phyloP scores from a whole-genome alignment of 1,140 invertebrate species.

The Drosophila prosaltans region DNA sequence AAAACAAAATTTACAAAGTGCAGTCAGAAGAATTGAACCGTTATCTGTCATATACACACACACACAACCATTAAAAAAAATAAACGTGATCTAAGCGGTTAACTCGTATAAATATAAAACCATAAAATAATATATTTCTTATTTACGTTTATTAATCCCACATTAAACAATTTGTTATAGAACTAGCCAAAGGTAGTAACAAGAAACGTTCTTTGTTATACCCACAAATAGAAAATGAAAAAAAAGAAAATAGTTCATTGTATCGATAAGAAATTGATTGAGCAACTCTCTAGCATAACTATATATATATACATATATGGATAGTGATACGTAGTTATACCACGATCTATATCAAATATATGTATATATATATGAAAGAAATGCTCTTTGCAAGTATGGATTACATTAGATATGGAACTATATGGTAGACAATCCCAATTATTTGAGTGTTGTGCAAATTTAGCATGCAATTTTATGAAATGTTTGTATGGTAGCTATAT shows the following conservation, averaged over 20 bases:
- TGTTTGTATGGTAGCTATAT: too few species aligned
- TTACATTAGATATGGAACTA: too few species aligned
- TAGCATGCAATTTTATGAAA: too few species aligned
- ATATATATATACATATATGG: not conserved
- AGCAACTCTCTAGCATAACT: not conserved
- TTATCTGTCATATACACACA: too few species aligned
- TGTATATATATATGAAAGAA: too few species aligned
- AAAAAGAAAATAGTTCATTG: not conserved
- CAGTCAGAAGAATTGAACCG: too few species aligned
- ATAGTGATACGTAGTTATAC: not conserved
- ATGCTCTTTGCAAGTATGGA: too few species aligned
- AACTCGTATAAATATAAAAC: not conserved
- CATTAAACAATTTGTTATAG: not conserved
- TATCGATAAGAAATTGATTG: not conserved
- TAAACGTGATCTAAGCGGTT: not conserved
- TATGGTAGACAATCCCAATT: too few species aligned
- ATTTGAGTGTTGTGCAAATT: too few species aligned
- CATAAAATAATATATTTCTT: not conserved
- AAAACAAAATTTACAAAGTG: too few species aligned
- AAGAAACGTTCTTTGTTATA: not conserved
- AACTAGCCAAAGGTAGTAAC: not conserved
- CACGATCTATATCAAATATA: too few species aligned
- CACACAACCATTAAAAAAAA: not conserved
- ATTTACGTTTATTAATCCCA: conserved; percentile 3
- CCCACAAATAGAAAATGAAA: not conserved